These are phyloP conservation scores for Dioctria rufipes DNA, from an alignment of 2,888 invertebrate genomes.

Conservation along the genomic window DNA sequence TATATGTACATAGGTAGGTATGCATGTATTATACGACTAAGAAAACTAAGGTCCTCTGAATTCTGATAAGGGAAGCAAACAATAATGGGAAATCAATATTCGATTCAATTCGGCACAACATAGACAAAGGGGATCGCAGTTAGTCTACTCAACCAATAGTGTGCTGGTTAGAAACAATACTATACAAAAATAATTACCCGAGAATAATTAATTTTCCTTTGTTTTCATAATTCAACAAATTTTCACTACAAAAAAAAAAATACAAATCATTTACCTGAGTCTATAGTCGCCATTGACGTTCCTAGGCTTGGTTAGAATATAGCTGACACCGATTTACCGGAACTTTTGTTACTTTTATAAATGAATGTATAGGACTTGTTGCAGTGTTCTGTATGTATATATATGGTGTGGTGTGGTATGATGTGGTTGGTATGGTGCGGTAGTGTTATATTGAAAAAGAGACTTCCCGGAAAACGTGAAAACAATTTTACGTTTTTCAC, in stretches of 20 bases:
- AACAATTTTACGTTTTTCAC: too few relatives aligned
- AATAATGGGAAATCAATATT: background rate
- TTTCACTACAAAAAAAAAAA: background rate
- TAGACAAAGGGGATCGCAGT: too few relatives aligned
- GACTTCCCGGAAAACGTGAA: too few relatives aligned
- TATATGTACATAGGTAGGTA: too few relatives aligned
- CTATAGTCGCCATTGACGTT: slow-evolving; percentile 58
- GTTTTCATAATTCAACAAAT: slow-evolving; percentile 3
- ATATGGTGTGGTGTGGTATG: too few relatives aligned
- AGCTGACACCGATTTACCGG: slow-evolving; percentile 10
- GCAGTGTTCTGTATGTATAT: too few relatives aligned
- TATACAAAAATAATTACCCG: too few relatives aligned
- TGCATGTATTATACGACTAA: background rate
- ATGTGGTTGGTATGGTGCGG: too few relatives aligned
- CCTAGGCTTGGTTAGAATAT: background rate
- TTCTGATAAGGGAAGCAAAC: background rate
- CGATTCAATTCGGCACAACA: too few relatives aligned
- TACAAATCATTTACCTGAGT: slow-evolving; percentile 53
- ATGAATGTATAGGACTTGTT: slow-evolving; percentile 22
- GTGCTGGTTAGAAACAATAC: too few relatives aligned
- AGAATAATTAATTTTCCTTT: background rate
- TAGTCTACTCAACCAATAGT: too few relatives aligned
- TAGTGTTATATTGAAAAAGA: too few relatives aligned
- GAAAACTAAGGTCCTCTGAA: background rate
- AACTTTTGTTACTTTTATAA: slow-evolving; percentile 3